These are phyloP conservation scores for Callosobruchus maculatus DNA, from an alignment of 2,888 invertebrate genomes.

Conservation along the genomic window DNA sequence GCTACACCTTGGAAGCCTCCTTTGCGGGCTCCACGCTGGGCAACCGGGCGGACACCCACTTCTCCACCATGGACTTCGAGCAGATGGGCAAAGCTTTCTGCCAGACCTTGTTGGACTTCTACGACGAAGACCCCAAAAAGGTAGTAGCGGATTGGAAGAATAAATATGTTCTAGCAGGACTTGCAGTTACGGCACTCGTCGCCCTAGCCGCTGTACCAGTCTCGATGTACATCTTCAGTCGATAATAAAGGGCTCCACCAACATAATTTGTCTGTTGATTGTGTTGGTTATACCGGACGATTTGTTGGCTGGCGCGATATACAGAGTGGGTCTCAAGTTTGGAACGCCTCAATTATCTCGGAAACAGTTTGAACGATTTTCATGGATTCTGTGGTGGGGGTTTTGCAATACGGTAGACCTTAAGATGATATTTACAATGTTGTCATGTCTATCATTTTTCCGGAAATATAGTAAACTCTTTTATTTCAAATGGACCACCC, in stretches of 20 bases:
- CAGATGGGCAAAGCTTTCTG: conserved; percentile 86
- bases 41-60: conserved; percentile 78
- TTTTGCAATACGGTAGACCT: too few relatives aligned
- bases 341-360: too few relatives aligned
- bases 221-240: not conserved
- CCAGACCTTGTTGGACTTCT: conserved; percentile 88
- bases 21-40: conserved; percentile 87
- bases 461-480: too few relatives aligned
- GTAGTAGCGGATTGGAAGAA: conserved; percentile 44
- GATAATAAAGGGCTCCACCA: not conserved
- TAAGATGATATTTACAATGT: too few relatives aligned
- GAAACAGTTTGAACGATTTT: too few relatives aligned
- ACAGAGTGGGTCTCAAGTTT: too few relatives aligned
- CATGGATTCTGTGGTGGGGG: too few relatives aligned
- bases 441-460: too few relatives aligned
- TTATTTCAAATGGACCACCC: too few relatives aligned
- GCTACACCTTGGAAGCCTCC: conserved; percentile 94
- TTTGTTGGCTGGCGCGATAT: not conserved
- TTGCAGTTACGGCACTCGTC: not conserved
- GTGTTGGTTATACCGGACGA: not conserved
- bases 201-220: not conserved
- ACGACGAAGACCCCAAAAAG: conserved; percentile 81
- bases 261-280: not conserved
- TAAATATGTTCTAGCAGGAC: not conserved
- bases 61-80: conserved; percentile 74